These are phyloP conservation scores for Idaea straminata DNA, from an alignment of 2,888 invertebrate species.

Conservation along the genomic window DNA sequence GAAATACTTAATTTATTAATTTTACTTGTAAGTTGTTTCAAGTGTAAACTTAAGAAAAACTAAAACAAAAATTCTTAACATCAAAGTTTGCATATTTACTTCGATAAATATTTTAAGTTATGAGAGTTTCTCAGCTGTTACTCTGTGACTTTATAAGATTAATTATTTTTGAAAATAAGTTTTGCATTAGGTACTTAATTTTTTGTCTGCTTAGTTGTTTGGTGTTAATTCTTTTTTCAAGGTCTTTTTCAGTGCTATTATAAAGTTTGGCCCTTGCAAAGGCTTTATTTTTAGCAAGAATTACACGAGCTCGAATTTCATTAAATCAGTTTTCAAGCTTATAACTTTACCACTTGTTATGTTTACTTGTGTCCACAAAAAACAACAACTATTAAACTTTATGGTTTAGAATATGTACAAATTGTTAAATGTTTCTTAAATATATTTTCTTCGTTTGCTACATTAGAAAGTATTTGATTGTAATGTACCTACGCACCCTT, in stretches of 20 bases:
- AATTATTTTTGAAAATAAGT: background rate
- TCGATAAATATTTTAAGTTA: background rate
- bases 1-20: background rate
- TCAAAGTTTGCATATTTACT: background rate
- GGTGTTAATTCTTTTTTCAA: background rate
- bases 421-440: background rate
- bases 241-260: too few species aligned
- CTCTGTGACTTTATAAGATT: background rate
- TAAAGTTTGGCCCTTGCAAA: too few species aligned
- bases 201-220: background rate
- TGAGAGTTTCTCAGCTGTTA: background rate
- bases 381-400: too few species aligned
- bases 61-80: background rate
- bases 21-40: background rate
- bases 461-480: background rate
- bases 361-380: background rate
- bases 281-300: too few species aligned
- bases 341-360: background rate
- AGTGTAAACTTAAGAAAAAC: background rate
- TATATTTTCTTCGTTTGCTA: background rate
- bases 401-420: background rate
- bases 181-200: background rate
- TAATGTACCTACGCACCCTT: conserved; percentile 15
- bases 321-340: background rate
- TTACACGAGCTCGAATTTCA: background rate